phyloP scores from a whole-genome alignment of 2,113 vertebrate species.

The Gallinago jamesoni region DNA sequence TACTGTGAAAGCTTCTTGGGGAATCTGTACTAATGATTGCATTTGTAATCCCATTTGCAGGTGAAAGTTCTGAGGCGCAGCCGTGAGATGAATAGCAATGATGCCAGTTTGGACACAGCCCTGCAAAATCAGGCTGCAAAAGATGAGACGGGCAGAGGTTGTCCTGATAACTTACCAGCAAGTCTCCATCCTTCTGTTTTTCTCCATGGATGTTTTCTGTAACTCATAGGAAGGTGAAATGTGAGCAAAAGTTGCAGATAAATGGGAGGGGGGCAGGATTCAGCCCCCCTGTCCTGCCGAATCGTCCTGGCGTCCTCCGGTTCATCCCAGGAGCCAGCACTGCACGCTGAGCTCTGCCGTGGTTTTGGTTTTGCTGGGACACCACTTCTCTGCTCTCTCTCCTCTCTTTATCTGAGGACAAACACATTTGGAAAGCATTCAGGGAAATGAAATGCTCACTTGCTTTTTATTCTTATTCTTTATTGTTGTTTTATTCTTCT shows the following conservation, averaged over 20 bases:
- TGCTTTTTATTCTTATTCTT: conserved; percentile 14
- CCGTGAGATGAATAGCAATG: conserved; percentile 66
- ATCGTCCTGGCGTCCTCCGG: not conserved
- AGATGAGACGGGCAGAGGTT: not conserved
- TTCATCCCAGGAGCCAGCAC: not conserved
- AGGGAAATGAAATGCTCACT: not conserved
- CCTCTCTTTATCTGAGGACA: not conserved
- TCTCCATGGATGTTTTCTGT: not conserved
- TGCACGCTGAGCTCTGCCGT: not conserved
- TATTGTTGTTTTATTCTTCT: conserved; percentile 1
- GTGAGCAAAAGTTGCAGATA: not conserved
- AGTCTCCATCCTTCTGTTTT: not conserved
- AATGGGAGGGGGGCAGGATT: not conserved
- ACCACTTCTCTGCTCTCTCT: not conserved
- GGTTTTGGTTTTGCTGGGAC: not conserved
- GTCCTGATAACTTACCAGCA: not conserved
- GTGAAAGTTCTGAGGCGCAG: conserved; percentile 74
- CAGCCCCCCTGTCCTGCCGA: not conserved
- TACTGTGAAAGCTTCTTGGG: conserved; percentile 79
- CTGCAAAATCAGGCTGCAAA: not conserved
- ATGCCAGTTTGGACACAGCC: not conserved
- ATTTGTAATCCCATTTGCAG: conserved; percentile 82
- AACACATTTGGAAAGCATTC: conserved; percentile 12
- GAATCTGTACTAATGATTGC: conserved; percentile 79
- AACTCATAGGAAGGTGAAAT: not conserved